Percentiles rank a stretch among this genome's conserved stretches.
These are phyloP conservation scores for Sialia sialis DNA, from an alignment of 2,113 vertebrate genomes.

Conservation along the genomic window DNA sequence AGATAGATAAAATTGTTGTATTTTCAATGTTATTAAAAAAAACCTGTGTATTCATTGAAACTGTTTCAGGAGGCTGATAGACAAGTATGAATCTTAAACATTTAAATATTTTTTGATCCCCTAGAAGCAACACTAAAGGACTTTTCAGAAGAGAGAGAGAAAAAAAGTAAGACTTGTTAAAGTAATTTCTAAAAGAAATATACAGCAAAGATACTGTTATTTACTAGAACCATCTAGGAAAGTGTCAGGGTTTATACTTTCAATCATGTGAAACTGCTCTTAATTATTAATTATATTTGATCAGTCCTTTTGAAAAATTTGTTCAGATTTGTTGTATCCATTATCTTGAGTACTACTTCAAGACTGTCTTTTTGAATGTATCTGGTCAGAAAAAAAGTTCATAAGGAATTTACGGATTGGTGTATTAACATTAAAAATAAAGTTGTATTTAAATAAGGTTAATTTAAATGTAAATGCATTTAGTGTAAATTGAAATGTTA, in stretches of 20 bases:
- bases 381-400: background rate
- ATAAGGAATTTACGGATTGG: background rate
- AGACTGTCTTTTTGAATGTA: background rate
- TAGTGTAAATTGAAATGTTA: constrained; percentile 26
- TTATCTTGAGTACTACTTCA: background rate
- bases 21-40: background rate
- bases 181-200: background rate
- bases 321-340: background rate
- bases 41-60: background rate
- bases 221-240: background rate
- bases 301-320: background rate
- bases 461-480: constrained; percentile 51
- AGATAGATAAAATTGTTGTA: background rate
- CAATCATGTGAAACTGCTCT: background rate
- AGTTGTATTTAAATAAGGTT: constrained; percentile 41
- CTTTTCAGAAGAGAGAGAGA: background rate
- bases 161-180: background rate
- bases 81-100: background rate
- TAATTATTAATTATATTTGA: background rate
- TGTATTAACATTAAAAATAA: background rate
- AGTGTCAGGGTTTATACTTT: background rate
- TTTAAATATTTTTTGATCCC: background rate
- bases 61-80: background rate
- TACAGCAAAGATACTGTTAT: background rate
- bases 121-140: background rate